Conservation (phyloP, 2,797 vertebrate genomes). For the Hoplostethus atlanticus region DNA sequence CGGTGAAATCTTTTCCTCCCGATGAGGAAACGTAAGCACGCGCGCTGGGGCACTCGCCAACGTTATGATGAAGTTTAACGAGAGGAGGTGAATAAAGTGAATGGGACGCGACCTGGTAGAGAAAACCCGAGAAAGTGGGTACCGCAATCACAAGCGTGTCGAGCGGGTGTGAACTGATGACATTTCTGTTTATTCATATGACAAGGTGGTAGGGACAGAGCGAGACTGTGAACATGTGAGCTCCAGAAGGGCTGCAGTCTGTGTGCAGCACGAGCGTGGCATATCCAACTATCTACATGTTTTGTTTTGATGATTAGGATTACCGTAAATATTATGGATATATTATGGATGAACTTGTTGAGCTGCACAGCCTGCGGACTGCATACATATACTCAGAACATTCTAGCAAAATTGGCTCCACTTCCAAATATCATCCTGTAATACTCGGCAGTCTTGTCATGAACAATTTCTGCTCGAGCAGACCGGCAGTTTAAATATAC, state of each 20-base stretch:
- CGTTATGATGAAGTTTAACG: too few species aligned
- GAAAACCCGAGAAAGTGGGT: conserved; percentile 22
- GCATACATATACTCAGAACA: not conserved
- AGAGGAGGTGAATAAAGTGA: not conserved
- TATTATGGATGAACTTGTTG: conserved; percentile 18
- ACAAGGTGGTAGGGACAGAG: conserved; percentile 54
- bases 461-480: not conserved
- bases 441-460: too few species aligned
- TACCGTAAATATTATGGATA: too few species aligned
- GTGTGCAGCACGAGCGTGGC: conserved; percentile 33
- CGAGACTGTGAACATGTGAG: conserved; percentile 53
- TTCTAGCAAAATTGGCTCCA: not conserved
- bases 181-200: conserved; percentile 35
- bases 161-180: conserved; percentile 56
- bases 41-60: not conserved
- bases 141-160: conserved; percentile 31
- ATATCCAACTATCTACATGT: not conserved
- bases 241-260: conserved; percentile 59
- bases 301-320: too few species aligned
- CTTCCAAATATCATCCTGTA: not conserved
- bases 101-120: not conserved
- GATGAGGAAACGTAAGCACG: not conserved
- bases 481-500: conserved; percentile 17
- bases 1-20: too few species aligned
- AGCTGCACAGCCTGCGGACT: not conserved